Conservation (phyloP, 2,797 vertebrate species). For the Oreochromis mossambicus region DNA sequence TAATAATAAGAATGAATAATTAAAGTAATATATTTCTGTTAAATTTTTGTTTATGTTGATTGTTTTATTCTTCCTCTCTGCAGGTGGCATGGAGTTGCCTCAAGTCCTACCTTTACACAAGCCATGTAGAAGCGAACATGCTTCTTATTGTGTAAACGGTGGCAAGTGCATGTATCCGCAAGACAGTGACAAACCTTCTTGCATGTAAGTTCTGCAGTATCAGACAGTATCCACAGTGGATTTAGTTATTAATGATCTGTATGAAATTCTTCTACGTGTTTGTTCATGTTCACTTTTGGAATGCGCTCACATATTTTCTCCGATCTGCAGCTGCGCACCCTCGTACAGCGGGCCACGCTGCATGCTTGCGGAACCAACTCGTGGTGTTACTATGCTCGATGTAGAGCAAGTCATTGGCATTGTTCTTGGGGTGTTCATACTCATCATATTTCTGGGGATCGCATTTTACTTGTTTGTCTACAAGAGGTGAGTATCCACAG, state of each 20-base stretch:
- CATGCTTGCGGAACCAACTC: not conserved
- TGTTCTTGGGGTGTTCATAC: conserved; percentile 37
- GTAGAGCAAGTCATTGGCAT: conserved; percentile 57
- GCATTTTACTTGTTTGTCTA: conserved; percentile 32
- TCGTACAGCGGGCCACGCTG: conserved; percentile 54
- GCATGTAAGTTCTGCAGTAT: conserved; percentile 53
- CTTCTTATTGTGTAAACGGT: conserved; percentile 57
- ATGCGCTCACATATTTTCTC: conserved; percentile 23
- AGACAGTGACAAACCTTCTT: conserved; percentile 55
- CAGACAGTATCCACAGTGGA: not conserved
- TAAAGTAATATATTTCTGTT: not conserved
- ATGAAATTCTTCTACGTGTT: not conserved
- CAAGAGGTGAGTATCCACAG: conserved; percentile 52
- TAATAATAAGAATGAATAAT: not conserved
- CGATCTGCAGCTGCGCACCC: conserved; percentile 54
- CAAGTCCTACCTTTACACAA: conserved; percentile 1
- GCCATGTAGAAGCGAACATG: conserved; percentile 42
- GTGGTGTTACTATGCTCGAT: fast-evolving
- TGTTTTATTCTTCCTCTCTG: not conserved
- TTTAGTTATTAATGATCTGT: not conserved
- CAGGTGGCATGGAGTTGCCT: conserved; percentile 38
- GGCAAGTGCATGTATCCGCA: conserved; percentile 65
- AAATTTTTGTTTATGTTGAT: not conserved
- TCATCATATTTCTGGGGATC: conserved; percentile 35
- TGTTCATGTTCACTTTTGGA: conserved; percentile 28